These are phyloP conservation scores for Syrrhaptes paradoxus DNA, from an alignment of 2,113 vertebrate genomes.

Conservation along the genomic window DNA sequence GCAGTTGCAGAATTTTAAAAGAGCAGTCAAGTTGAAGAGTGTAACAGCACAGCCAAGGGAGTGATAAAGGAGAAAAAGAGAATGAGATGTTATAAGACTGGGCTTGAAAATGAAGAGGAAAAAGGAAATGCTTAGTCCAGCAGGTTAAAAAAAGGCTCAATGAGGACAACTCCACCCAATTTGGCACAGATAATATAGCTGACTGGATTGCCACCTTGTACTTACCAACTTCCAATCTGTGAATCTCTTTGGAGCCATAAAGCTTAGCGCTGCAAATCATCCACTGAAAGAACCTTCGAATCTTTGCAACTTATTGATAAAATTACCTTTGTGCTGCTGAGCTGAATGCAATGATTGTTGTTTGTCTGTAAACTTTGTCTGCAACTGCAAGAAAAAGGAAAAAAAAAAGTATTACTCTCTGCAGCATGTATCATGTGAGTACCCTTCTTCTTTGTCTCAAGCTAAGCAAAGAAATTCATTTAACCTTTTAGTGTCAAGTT, in stretches of 20 bases:
- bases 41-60: not conserved
- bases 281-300: not conserved
- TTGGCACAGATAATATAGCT: not conserved
- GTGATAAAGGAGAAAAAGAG: constrained; percentile 19
- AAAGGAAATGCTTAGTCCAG: constrained; percentile 23
- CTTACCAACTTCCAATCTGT: not conserved
- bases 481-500: constrained; percentile 67
- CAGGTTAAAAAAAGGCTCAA: not conserved
- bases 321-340: not conserved
- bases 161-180: not conserved
- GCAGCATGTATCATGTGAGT: not conserved
- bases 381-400: not conserved
- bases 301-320: constrained; percentile 1
- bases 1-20: constrained; percentile 34
- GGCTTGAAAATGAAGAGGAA: not conserved
- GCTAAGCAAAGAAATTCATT: constrained; percentile 50
- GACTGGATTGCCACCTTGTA: not conserved
- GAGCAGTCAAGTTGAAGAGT: not conserved
- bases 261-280: not conserved
- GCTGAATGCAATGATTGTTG: not conserved
- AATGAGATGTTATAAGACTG: not conserved
- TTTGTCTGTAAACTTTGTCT: constrained; percentile 11
- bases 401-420: not conserved
- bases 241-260: not conserved
- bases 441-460: not conserved